Evolutionary conservation across 2,888 invertebrate genomes (phyloP).

Genomic region (Cryptophagus acutangulus): DNA sequence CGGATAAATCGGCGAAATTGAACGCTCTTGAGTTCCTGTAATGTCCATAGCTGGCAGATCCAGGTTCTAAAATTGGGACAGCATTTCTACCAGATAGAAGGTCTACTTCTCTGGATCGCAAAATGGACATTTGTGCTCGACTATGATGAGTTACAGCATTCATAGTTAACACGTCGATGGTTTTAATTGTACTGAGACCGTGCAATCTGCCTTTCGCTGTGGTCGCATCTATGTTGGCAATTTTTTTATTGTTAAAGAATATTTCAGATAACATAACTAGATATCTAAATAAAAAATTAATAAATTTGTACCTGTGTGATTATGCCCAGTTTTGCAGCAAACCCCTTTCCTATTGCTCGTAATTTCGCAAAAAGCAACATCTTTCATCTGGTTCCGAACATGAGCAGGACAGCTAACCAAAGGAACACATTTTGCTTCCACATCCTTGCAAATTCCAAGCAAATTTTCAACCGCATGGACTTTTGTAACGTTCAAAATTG

Average conservation of each 20-base stretch:
- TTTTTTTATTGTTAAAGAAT: background rate
- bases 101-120: conserved; percentile 43
- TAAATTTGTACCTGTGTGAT: conserved; percentile 55
- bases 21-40: conserved; percentile 43
- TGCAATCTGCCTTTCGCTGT: background rate
- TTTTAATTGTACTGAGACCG: conserved; percentile 5
- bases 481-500: too few species aligned
- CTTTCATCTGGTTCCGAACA: conserved; percentile 38
- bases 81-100: conserved; percentile 40
- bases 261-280: background rate
- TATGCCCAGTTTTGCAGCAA: conserved; percentile 60
- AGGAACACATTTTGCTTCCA: conserved; percentile 55
- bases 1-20: conserved; percentile 42
- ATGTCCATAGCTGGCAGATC: conserved; percentile 48
- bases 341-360: conserved; percentile 50
- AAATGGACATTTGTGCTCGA: conserved; percentile 41
- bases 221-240: background rate
- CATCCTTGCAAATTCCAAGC: too few species aligned
- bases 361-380: conserved; percentile 50
- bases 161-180: conserved; percentile 30
- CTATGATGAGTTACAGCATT: conserved; percentile 32
- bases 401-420: conserved; percentile 65
- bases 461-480: too few species aligned
- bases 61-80: conserved; percentile 43
- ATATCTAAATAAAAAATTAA: too few species aligned